Percentiles rank a stretch among this genome's conserved stretches.
Conservation (phyloP, 2,113 vertebrate species). For the Megalops atlanticus region DNA sequence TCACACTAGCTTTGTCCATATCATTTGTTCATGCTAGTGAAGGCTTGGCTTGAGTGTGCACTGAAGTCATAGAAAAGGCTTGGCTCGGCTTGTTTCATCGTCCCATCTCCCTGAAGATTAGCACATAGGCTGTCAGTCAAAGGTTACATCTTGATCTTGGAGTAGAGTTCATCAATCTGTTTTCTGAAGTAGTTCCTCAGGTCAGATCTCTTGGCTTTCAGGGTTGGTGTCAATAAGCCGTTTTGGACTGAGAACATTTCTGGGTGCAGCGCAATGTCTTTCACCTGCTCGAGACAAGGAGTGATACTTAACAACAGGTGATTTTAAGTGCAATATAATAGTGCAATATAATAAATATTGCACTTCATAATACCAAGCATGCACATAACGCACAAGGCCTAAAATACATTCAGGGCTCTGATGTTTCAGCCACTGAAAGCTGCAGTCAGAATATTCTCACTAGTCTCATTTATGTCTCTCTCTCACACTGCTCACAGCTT, state of each 20-base stretch:
- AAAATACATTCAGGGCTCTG: neutral
- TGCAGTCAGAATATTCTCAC: neutral
- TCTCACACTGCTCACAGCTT: neutral
- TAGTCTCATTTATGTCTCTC: neutral
- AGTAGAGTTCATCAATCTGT: conserved; percentile 87
- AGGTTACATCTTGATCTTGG: conserved; percentile 79
- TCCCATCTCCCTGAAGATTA: conserved; percentile 19
- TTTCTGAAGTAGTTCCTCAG: conserved; percentile 79
- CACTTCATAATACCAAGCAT: neutral
- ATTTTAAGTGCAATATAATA: neutral
- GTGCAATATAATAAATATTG: neutral
- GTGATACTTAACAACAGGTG: neutral
- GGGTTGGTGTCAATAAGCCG: conserved; percentile 89
- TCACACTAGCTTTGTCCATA: neutral
- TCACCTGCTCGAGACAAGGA: conserved; percentile 72
- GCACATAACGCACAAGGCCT: neutral
- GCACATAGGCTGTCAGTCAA: neutral
- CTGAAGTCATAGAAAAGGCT: neutral
- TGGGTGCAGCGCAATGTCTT: conserved; percentile 77
- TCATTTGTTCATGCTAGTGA: neutral
- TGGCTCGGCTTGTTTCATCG: conserved; percentile 3
- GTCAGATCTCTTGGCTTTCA: conserved; percentile 89
- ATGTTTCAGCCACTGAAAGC: neutral
- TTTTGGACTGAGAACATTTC: conserved; percentile 91
- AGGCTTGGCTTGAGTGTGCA: neutral